These are phyloP conservation scores for Mimas tiliae DNA, from an alignment of 2,888 invertebrate genomes.

Conservation along the genomic window DNA sequence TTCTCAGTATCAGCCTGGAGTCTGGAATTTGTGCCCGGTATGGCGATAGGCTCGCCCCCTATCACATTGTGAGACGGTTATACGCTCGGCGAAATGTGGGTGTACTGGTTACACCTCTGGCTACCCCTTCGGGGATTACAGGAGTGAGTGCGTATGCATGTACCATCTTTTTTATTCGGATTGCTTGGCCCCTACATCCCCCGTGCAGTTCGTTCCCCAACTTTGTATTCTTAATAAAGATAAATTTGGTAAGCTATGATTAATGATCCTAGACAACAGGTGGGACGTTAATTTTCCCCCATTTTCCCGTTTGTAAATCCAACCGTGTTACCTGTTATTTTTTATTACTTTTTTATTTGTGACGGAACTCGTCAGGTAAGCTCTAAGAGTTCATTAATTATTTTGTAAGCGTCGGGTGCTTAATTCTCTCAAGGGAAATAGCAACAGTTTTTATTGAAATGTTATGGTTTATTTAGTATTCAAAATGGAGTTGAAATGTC, in stretches of 20 bases:
- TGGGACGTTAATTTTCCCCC: constrained; percentile 18
- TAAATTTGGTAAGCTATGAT: constrained; percentile 50
- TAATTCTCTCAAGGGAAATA: neutral
- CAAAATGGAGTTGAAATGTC: neutral
- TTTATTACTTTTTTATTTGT: constrained; percentile 24
- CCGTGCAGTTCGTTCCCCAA: constrained; percentile 23
- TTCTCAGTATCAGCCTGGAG: too few species aligned
- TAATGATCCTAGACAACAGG: constrained; percentile 26
- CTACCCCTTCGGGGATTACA: too few species aligned
- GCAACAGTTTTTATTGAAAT: constrained; percentile 14
- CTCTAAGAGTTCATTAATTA: constrained; percentile 22
- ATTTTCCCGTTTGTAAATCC: constrained; percentile 20
- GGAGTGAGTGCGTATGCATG: too few species aligned
- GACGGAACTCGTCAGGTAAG: constrained; percentile 19
- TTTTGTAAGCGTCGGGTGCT: constrained; percentile 8
- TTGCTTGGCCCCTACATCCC: neutral
- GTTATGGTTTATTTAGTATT: neutral
- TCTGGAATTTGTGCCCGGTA: too few species aligned
- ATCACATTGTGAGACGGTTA: too few species aligned
- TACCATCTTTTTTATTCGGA: neutral
- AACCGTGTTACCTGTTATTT: constrained; percentile 17
- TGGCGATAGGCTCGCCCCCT: too few species aligned
- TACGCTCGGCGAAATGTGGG: too few species aligned
- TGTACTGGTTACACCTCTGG: too few species aligned
- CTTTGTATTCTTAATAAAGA: constrained; percentile 57